Base-by-base conservation (phyloP, 2,113 vertebrate genomes). In the Eulemur macaco region DNA sequence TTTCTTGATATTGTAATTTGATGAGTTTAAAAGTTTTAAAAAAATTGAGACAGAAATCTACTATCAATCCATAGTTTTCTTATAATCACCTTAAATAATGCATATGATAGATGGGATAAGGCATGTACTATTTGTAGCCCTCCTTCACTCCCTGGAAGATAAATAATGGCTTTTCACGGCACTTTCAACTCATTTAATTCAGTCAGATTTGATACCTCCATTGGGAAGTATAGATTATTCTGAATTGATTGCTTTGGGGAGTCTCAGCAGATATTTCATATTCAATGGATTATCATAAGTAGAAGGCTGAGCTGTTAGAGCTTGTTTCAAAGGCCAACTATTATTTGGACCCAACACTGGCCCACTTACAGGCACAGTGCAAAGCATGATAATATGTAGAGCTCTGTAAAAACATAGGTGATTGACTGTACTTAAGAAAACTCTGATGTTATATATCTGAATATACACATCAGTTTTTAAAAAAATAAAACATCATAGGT, bases 211-310 rank as follows among this genome's bases (percentile, higher is more conserved):
- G 64, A 86, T 92, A 76, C 29, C 39, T 92, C 73, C 64, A 81
- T 66, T 13, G 63, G 34, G 77, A 91, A 78, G 77, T 84, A 97
- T 45, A 94, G 69, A 85, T 91, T 66, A 95, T 86, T 80, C 37
- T 86, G 31, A 77, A 93, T 66, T 92, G 83, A 95, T 89, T 94
- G 66, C 82, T 86, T 89, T 90, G 45, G 37, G 34, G 78, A 90
- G 37, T 95, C 68, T 96, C 74, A 95, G 82, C 37, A 96, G 78
- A 86, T 92, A 86, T 86, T 86, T 96, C 45, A 82, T 83, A 90
- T 89, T 95, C 86, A 90, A 13, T 37, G 34, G 60, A 86, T 93
- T 95, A 95, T 39, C 11, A 37, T 69, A 86, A 86, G 31, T 76
- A 93, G 52, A 9, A 50, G 18, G 5, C 17, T 93, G 34, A 31